Conservation (phyloP, 2,113 vertebrate species). For the Erpornis zantholeuca region DNA sequence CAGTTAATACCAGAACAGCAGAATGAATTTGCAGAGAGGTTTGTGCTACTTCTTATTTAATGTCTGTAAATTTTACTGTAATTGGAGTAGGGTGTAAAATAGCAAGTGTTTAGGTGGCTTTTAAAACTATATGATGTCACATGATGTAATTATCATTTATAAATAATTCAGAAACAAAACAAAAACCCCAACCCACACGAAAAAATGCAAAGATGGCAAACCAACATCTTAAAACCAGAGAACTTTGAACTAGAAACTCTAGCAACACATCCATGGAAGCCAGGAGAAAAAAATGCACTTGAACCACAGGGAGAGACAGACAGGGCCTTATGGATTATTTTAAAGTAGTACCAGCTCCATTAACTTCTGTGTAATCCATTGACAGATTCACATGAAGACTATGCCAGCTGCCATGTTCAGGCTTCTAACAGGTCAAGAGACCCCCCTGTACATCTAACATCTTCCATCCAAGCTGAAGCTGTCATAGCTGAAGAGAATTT, state of each 20-base stretch:
- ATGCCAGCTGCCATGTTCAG: conserved; percentile 99
- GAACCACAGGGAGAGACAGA: not conserved
- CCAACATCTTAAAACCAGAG: not conserved
- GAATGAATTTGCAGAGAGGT: not conserved
- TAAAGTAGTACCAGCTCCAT: not conserved
- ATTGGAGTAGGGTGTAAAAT: not conserved
- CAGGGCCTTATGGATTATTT: not conserved
- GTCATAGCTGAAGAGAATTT: conserved; percentile 21
- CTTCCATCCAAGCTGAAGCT: conserved; percentile 15
- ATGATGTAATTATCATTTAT: not conserved
- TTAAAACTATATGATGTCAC: not conserved
- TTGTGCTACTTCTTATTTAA: not conserved
- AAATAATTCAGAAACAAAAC: not conserved
- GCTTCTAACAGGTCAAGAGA: conserved; percentile 98
- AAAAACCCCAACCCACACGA: fast-evolving
- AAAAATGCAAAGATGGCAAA: not conserved
- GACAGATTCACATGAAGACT: conserved; percentile 99
- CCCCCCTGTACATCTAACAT: conserved; percentile 92
- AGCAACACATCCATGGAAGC: not conserved
- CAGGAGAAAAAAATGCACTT: not conserved
- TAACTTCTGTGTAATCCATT: not conserved
- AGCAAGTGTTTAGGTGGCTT: not conserved
- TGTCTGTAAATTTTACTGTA: not conserved
- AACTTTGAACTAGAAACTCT: not conserved
- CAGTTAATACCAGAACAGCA: not conserved